Percentiles rank a stretch among this genome's conserved stretches.
These are phyloP conservation scores for Drosophila gunungcola DNA, from an alignment of 1,140 invertebrate species.

Conservation along the genomic window DNA sequence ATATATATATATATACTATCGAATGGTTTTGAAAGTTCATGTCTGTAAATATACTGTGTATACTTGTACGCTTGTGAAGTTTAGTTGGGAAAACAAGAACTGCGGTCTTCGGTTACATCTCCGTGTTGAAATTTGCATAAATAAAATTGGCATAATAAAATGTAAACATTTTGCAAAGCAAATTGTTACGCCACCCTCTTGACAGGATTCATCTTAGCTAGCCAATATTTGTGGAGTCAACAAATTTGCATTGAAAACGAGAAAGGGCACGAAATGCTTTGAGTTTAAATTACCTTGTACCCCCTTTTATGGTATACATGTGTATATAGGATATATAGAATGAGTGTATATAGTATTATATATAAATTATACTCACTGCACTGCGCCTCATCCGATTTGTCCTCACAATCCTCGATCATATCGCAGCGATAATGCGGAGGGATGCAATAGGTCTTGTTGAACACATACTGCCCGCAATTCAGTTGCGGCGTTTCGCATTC, in stretches of 20 bases:
- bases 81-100: constrained; percentile 34
- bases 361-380: constrained; percentile 93
- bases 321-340: background rate
- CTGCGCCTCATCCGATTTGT: constrained; percentile 96
- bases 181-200: constrained; percentile 55
- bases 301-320: background rate
- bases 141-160: constrained; percentile 82
- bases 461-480: constrained; percentile 95
- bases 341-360: background rate
- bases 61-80: constrained; percentile 14
- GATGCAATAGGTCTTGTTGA: constrained; percentile 97
- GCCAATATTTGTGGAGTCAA: constrained; percentile 73
- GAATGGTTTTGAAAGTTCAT: background rate
- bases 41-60: constrained; percentile 17
- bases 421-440: constrained; percentile 96
- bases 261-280: constrained; percentile 9
- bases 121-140: constrained; percentile 69
- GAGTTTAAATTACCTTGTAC: constrained; percentile 6
- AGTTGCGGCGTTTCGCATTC: constrained; percentile 94
- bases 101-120: constrained; percentile 39
- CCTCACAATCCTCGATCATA: constrained; percentile 96
- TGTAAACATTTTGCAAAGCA: constrained; percentile 80
- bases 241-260: constrained; percentile 70
- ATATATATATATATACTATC: constrained; percentile 1
- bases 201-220: constrained; percentile 3